phyloP scores from a whole-genome alignment of 2,797 vertebrate species.

The Columba guinea region DNA sequence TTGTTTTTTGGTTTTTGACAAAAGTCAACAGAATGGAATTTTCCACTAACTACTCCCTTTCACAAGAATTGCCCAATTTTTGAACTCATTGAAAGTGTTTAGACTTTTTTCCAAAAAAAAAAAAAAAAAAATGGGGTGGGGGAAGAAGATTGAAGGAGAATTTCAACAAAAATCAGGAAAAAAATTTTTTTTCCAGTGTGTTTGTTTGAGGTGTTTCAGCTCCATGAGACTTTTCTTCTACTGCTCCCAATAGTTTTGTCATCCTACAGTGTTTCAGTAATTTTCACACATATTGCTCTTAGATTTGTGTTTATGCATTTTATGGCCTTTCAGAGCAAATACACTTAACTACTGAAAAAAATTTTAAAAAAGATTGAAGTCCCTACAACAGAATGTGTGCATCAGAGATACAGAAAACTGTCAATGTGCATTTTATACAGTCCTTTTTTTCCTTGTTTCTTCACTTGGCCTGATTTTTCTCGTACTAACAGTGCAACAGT shows the following conservation, averaged over 20 bases:
- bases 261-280: neutral
- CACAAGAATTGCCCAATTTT: neutral
- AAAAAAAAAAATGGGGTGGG: too few relatives aligned
- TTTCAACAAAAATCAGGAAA: neutral
- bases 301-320: neutral
- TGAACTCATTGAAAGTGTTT: neutral
- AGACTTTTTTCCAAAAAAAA: neutral
- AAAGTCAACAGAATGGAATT: neutral
- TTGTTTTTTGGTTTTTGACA: neutral
- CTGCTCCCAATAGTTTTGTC: neutral
- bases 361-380: neutral
- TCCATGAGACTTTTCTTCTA: neutral
- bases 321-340: neutral
- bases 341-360: neutral
- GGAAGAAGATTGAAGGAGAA: neutral
- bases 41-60: neutral
- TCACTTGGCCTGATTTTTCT: neutral
- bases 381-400: neutral
- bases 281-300: neutral
- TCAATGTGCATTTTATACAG: neutral
- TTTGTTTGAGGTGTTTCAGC: neutral
- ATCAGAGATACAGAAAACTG: neutral
- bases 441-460: neutral
- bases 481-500: neutral
- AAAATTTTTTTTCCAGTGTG: neutral